Base-by-base conservation (phyloP, 2,797 vertebrate species). In the Alfaro cultratus region DNA sequence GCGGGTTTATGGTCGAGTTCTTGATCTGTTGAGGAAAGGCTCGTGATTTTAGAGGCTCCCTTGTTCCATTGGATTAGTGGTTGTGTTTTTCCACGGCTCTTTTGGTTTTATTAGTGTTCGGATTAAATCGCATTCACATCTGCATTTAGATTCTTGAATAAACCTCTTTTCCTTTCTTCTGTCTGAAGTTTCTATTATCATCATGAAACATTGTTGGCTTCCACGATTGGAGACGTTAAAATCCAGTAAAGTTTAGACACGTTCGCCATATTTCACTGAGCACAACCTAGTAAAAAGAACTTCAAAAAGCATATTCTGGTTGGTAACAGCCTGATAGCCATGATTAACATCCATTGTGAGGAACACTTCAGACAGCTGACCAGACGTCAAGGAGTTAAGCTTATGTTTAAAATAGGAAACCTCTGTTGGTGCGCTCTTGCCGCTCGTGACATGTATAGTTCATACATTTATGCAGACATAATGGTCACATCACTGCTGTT, bases 401-500 rank as follows among this genome's bases (percentile, higher is more conserved):
- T 77, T 87, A 57, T 64, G 84, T 92, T 86, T 74, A 21, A 74
- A 81, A 78, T 80, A 85, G 78, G 74, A 81, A 60, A 57, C 81
- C 79, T 77, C 74, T 77, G 86, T 87, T 86, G 75, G 84, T 85
- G 53, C 84, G 85, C 86, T 88, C 85, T 90, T 91, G 82, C 80
- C 88, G 89, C 86, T 88, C 91, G 90, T 88, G 87, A 88, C 49
- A 80, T 94, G 89, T 93, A 88, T 83, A 91, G 86, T 85, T 77
- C 73, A 84, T 93, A 89, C 82, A 84, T 80, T 83, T 89, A 81
- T 82, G 86, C 92, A 87, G 90, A 91, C 83, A 89, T 86, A 77
- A 89, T 80, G 76, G 89, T 93, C 84, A 92, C 86, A 80, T 83
- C 85, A 86, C 88, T 92, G 90, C 91, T 92, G 91, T 92, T 47